Base-by-base conservation (phyloP, 2,797 vertebrate species). In the Tamandua tetradactyla region DNA sequence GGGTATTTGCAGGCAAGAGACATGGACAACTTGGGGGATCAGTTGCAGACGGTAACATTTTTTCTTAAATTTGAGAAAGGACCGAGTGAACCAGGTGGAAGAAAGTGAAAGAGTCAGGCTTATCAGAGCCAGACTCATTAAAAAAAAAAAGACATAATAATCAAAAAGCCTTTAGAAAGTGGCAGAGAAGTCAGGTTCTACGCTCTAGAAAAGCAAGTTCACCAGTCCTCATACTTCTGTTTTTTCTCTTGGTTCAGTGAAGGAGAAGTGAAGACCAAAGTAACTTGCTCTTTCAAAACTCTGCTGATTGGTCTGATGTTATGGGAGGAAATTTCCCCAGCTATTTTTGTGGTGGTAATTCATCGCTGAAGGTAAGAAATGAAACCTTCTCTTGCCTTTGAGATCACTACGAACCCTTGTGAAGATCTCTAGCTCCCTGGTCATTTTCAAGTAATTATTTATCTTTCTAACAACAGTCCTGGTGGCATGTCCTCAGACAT, bases 51-150 rank as follows among this genome's bases (percentile, higher is more conserved):
- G 14, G 44, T 44, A 37, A 13, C 15, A 64, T 7, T 42, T 82
- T 66, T 74, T 90, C 55, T 89, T 49, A 74, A 57, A 25, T 81
- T 76, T 93, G 59, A 78, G 64, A 75, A 87, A 74, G 62, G 47
- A 80, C 47, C 11, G 20, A 72, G 23, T 18, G 47, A 82, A 27
- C 5, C 13, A 7, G 17, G 7, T 82, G 83, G 64, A 84, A 89
- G 22, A 35, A 94, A 52, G 18, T 55, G 7, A 22, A 7, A 20
- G 52, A 75, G 35, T 9, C 7, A 13, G 25, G 10, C 81, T 88
- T 75, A 82, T 85, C 32, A 47, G 89, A 61, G 64, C 4, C 52
- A 89, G n/a, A 30, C 5, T 18, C 75, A 11, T 81, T 85, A 15
- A 75, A 47, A 93, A 27, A n/a, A 69, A 91, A 84, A n/a, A n/a